Evolutionary conservation across 2,797 vertebrate species (phyloP).

Genomic region (Dallia pectoralis): DNA sequence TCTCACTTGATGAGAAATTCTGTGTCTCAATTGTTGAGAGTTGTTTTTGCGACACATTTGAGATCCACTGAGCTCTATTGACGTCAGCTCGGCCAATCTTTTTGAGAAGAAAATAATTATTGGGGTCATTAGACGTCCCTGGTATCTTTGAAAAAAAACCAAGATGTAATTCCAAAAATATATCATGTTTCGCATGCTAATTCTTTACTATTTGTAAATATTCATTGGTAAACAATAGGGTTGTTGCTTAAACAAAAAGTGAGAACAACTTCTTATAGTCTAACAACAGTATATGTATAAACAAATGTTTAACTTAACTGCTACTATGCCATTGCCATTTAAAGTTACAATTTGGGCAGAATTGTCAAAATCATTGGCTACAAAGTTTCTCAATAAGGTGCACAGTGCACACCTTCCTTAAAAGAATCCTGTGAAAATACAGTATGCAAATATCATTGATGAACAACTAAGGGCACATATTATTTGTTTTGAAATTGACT

Average conservation of each 20-base stretch:
- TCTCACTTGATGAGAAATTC: background rate
- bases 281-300: background rate
- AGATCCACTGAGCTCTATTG: conserved; percentile 78
- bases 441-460: too few relatives aligned
- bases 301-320: background rate
- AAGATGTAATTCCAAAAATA: background rate
- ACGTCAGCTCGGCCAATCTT: conserved; percentile 79
- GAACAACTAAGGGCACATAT: too few relatives aligned
- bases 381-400: too few relatives aligned
- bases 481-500: too few relatives aligned
- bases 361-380: too few relatives aligned
- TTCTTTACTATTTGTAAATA: background rate
- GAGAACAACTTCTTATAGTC: background rate
- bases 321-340: background rate
- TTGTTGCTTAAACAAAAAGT: background rate
- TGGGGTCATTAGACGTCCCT: conserved; percentile 20
- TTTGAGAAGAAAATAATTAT: conserved; percentile 64
- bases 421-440: too few relatives aligned
- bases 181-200: background rate
- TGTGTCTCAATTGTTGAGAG: background rate
- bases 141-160: conserved; percentile 4
- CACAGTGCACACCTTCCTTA: too few relatives aligned
- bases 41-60: conserved; percentile 66
- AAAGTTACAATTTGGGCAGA: background rate
- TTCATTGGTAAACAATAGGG: background rate